Evolutionary conservation across 2,797 vertebrate species (phyloP), one percentile per base, ranked within the genome.

Genomic region (Heteromormyrus szaboi): DNA sequence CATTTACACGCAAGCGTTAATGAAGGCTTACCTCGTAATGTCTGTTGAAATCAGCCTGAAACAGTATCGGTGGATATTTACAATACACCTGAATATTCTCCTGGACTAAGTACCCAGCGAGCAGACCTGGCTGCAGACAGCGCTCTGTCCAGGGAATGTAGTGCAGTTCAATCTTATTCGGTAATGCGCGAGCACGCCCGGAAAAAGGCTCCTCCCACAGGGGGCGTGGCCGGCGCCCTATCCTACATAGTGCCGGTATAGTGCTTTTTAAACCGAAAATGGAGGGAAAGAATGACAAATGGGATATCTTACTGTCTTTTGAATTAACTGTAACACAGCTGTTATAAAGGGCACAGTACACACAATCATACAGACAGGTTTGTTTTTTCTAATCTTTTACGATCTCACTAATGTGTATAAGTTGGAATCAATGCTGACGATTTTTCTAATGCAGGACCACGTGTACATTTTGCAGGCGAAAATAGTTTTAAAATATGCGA

Each of bases 91-190:
- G 92, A 94, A 93, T 92, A 89, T 91, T 92, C 91, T 90, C 91
- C 91, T 90, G 91, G 89, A 92, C 92, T 93, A 83, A 48, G 19
- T 4, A 91, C 92, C 93, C 95, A 95, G 95, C 93, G 91, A 96
- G 94, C 79, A 83, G 41, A 51, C 44, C 83, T 90, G 94, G 95
- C 95, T 94, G 95, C 96, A 95, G 94, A 96, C 97, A 96, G 97
- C 96, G 95, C 95, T 97, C 96, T 97, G 97, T 96, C 96, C 96
- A 94, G 95, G 94, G 95, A 93, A 95, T 96, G 95, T 94, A 93
- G 96, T 95, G 96, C 95, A 94, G 94, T 93, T 92, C 93, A 94
- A 94, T 96, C 96, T 97, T 97, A 97, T 97, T 97, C 95, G 95
- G 93, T 92, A 90, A 87, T 91, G 90, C 91, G 90, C 90, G 90